Conservation (phyloP, 1,140 invertebrate genomes). For the Apis florea region DNA sequence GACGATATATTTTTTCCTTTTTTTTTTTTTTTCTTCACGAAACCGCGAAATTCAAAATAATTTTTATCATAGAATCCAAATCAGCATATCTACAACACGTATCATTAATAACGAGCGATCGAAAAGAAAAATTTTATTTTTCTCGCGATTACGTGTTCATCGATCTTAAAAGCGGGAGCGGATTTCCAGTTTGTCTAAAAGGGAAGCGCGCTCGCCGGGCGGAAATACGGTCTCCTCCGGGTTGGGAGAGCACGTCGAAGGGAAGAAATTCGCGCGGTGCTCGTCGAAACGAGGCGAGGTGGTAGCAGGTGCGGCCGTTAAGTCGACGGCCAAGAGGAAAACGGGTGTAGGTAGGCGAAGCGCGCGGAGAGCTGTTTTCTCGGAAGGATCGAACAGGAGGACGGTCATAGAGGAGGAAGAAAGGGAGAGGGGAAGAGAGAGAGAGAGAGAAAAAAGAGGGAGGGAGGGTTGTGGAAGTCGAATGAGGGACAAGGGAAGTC, state of each 20-base stretch:
- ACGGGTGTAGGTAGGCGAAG: background rate
- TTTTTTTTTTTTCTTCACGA: too few relatives aligned
- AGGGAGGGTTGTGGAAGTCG: background rate
- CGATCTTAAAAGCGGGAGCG: conserved; percentile 31
- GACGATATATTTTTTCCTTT: too few relatives aligned
- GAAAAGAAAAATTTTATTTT: background rate
- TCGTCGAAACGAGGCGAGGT: conserved; percentile 31
- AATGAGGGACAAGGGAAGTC: background rate
- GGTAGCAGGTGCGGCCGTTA: conserved; percentile 56
- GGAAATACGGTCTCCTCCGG: conserved; percentile 42
- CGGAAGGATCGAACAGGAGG: conserved; percentile 28
- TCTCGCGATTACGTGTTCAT: conserved; percentile 38
- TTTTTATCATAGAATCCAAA: too few relatives aligned
- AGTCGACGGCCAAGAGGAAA: conserved; percentile 45
- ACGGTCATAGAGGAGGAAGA: too few relatives aligned
- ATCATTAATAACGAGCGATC: too few relatives aligned
- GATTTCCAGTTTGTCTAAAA: conserved; percentile 34
- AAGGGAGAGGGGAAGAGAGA: too few relatives aligned
- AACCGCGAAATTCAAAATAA: too few relatives aligned
- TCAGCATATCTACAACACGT: too few relatives aligned
- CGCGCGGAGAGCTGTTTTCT: conserved; percentile 24
- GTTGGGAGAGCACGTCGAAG: conserved; percentile 35
- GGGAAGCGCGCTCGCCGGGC: conserved; percentile 36
- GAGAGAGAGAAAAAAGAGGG: background rate
- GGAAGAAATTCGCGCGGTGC: conserved; percentile 44